Conservation (phyloP, 2,888 invertebrate genomes). For the Rugalucina vietnamica region DNA sequence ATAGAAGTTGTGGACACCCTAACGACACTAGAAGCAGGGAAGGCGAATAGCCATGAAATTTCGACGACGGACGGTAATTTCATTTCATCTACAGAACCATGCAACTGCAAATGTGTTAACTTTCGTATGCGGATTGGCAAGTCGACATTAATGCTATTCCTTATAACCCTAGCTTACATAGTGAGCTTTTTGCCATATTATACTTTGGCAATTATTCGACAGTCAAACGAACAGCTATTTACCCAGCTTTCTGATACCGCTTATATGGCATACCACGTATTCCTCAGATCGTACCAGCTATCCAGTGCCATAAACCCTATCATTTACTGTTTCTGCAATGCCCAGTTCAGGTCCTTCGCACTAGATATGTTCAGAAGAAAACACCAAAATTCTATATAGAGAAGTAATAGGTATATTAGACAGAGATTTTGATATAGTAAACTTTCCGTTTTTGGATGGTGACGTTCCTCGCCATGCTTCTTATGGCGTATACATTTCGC, state of each 20-base stretch:
- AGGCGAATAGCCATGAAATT: too few relatives aligned
- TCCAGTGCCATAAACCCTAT: constrained; percentile 76
- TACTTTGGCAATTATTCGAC: constrained; percentile 66
- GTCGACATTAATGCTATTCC: constrained; percentile 73
- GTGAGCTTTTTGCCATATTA: constrained; percentile 75
- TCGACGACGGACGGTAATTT: too few relatives aligned
- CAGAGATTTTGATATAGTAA: too few relatives aligned
- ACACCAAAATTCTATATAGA: too few relatives aligned
- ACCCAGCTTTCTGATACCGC: constrained; percentile 45
- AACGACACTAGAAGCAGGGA: too few relatives aligned
- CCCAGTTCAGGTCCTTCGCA: constrained; percentile 62
- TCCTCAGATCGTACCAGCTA: constrained; percentile 71
- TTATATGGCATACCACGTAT: constrained; percentile 64
- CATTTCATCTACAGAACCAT: constrained; percentile 45
- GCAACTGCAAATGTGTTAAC: constrained; percentile 31
- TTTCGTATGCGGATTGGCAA: constrained; percentile 61
- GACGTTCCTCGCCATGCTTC: too few relatives aligned
- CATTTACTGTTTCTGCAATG: constrained; percentile 73
- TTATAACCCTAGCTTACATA: constrained; percentile 73
- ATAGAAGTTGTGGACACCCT: too few relatives aligned
- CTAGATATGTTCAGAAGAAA: constrained; percentile 34
- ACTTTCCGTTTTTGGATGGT: too few relatives aligned
- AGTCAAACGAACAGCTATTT: constrained; percentile 44
- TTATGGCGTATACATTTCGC: too few relatives aligned
- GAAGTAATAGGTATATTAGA: too few relatives aligned